These are phyloP conservation scores for Heliocidaris tuberculata DNA, from an alignment of 35 echinoderm and acorn worm genomes.

Conservation along the genomic window DNA sequence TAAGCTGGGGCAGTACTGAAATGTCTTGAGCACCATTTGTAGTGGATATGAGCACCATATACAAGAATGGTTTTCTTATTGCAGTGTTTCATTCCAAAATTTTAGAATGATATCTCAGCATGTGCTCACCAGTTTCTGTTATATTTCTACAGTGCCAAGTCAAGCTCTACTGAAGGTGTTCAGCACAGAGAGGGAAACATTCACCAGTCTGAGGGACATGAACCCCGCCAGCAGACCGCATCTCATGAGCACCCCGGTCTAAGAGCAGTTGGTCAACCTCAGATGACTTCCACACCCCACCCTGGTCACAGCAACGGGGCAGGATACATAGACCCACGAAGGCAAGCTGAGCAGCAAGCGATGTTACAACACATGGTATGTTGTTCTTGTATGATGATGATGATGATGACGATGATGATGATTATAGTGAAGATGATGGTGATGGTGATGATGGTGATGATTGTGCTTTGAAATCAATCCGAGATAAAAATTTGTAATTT, in stretches of 20 bases:
- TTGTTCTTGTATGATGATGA: not conserved
- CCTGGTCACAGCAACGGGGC: not conserved
- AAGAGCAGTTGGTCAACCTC: not conserved
- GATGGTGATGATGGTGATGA: not conserved
- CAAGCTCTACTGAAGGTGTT: not conserved
- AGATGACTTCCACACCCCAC: slow-evolving; percentile 27
- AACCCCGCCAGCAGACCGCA: not conserved
- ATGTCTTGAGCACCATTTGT: not conserved
- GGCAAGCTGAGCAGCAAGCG: not conserved
- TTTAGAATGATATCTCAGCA: not conserved
- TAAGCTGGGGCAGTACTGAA: not conserved
- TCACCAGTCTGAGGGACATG: not conserved
- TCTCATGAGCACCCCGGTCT: not conserved
- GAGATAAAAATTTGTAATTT: no score
- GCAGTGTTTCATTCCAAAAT: not conserved
- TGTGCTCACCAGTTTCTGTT: not conserved
- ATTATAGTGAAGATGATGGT: not conserved
- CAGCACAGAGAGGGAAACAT: not conserved
- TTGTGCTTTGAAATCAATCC: no score
- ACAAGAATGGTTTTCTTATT: not conserved
- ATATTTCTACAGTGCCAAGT: not conserved
- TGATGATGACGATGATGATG: not conserved
- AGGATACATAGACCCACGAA: not conserved
- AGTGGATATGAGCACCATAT: no score
- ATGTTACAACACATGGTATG: not conserved